phyloP scores from a whole-genome alignment of 1,140 invertebrate genomes.

The Eupeodes corollae region DNA sequence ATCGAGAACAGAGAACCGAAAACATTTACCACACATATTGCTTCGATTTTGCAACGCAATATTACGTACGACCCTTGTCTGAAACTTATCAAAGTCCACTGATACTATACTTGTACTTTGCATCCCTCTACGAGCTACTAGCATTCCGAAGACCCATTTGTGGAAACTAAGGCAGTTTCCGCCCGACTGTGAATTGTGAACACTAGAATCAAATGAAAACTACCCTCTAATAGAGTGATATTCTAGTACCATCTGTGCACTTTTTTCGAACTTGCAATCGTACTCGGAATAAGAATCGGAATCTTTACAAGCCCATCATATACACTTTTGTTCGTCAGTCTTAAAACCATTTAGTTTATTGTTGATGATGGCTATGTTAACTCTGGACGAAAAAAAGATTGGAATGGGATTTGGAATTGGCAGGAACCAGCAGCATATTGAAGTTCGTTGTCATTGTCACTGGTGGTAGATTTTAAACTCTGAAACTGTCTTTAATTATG shows the following conservation, averaged over 20 bases:
- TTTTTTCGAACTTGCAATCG: not conserved
- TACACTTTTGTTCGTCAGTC: not conserved
- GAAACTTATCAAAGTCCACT: no score
- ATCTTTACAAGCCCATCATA: no score
- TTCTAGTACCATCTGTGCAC: conserved; percentile 1
- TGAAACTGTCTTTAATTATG: not conserved
- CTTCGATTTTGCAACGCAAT: no score
- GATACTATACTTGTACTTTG: no score
- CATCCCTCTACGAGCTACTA: no score
- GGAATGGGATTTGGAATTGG: not conserved
- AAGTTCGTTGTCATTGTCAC: not conserved
- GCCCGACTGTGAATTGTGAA: not conserved
- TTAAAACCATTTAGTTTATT: not conserved
- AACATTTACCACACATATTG: no score
- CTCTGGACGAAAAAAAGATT: no score
- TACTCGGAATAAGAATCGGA: not conserved
- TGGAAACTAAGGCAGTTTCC: not conserved
- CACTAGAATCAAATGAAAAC: not conserved
- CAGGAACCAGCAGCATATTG: not conserved
- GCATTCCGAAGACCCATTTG: no score
- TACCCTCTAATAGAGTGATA: conserved; percentile 1
- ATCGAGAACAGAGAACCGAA: no score
- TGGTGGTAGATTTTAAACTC: not conserved
- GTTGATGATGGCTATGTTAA: no score
- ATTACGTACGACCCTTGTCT: no score